A percentile compares a stretch with the other conserved stretches of the same genome.
Evolutionary conservation across 2,113 vertebrate genomes (phyloP).

Genomic region (Arothron firmamentum): DNA sequence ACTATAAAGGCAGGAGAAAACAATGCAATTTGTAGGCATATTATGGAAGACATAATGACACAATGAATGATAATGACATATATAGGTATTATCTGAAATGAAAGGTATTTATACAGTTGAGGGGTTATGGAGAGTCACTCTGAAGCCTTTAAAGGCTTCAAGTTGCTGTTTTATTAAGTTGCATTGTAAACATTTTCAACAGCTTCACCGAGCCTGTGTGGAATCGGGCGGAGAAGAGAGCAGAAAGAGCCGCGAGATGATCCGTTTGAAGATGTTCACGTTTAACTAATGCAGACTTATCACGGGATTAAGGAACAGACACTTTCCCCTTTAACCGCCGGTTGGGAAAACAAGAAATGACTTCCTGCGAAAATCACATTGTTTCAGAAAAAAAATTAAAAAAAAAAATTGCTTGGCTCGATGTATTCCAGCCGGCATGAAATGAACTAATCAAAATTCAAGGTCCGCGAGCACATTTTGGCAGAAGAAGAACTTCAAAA

Average conservation of each 20-base stretch:
- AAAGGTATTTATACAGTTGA: slow-evolving; percentile 39
- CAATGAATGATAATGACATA: slow-evolving; percentile 48
- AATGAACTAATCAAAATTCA: slow-evolving; percentile 71
- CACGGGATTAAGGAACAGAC: slow-evolving; percentile 53
- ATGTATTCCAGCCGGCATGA: slow-evolving; percentile 61
- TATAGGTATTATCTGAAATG: slow-evolving; percentile 35
- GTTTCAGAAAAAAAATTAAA: slow-evolving; percentile 41
- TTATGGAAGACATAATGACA: slow-evolving; percentile 55
- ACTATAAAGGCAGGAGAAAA: slow-evolving; percentile 47
- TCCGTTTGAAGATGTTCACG: slow-evolving; percentile 44
- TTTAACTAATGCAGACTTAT: slow-evolving; percentile 55
- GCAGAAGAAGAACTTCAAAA: slow-evolving; percentile 62
- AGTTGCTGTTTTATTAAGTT: slow-evolving; percentile 43
- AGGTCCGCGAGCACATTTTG: slow-evolving; percentile 58
- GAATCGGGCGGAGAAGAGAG: slow-evolving; percentile 26
- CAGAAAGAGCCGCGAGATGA: slow-evolving; percentile 49
- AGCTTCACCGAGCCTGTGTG: slow-evolving; percentile 47
- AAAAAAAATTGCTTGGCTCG: slow-evolving; percentile 20
- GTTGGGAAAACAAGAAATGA: slow-evolving; percentile 55
- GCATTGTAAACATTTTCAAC: slow-evolving; percentile 34
- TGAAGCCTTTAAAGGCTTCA: slow-evolving; percentile 14
- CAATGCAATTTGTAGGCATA: slow-evolving; percentile 50
- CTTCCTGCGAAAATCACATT: slow-evolving; percentile 60
- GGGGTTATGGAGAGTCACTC: slow-evolving; percentile 28
- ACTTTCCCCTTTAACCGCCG: slow-evolving; percentile 44